Conservation (phyloP, 1,140 invertebrate genomes). For the Cheumatopsyche charites region DNA sequence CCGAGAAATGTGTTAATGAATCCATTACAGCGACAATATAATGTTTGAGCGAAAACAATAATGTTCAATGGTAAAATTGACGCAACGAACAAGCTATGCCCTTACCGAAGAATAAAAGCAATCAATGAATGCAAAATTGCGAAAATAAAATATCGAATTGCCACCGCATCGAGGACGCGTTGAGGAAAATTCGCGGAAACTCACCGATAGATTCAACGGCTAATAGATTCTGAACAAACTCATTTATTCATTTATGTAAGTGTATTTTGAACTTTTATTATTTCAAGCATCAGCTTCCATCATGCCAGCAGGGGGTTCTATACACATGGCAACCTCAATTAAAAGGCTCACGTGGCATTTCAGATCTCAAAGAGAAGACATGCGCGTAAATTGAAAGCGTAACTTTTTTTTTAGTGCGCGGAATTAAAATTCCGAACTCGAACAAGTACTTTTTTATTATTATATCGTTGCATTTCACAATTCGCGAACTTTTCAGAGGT, state of each 20-base stretch:
- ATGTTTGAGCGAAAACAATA: not conserved
- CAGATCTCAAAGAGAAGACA: not conserved
- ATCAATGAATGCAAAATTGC: not conserved
- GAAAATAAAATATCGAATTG: not conserved
- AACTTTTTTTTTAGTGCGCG: not conserved
- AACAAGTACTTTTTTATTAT: not conserved
- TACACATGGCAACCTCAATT: constrained; percentile 38
- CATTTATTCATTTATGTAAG: constrained; percentile 14
- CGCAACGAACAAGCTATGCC: not conserved
- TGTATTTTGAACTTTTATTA: not conserved
- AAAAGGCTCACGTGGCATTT: constrained; percentile 25
- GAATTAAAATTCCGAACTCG: not conserved
- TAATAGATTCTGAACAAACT: too few relatives aligned
- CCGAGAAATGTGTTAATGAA: constrained; percentile 28
- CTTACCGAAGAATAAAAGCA: constrained; percentile 24
- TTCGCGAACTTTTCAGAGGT: not conserved
- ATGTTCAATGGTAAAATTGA: not conserved
- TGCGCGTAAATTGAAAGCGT: not conserved
- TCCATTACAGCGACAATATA: constrained; percentile 25
- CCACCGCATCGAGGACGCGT: constrained; percentile 12
- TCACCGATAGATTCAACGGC: too few relatives aligned
- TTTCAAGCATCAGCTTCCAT: constrained; percentile 23
- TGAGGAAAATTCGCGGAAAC: too few relatives aligned
- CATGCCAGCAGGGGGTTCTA: constrained; percentile 38
- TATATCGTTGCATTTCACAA: not conserved